Base-by-base conservation (phyloP, 1,140 invertebrate species). In the Lethocerus indicus region DNA sequence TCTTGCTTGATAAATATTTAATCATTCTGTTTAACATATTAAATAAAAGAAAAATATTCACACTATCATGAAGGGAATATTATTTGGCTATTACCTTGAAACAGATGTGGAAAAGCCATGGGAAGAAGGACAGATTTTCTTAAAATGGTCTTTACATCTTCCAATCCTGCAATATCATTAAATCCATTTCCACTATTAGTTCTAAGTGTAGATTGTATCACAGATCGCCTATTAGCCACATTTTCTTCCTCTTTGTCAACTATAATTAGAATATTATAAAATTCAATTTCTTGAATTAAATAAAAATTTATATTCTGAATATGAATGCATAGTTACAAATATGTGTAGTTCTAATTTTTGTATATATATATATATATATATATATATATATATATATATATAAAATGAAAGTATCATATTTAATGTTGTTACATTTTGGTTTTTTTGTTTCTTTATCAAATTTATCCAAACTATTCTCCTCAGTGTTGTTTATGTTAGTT, bases 81-180 rank as follows among this genome's bases (percentile, higher is more conserved):
- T n/a, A n/a, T n/a, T n/a, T n/a, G n/a, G n/a, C n/a, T n/a, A n/a
- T n/a, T 59, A 64, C 65, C 66, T 58, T 60, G 61, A 54, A 68
- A 69, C 3, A 67, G 59, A 25, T 67, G 62, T 14, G 66, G 67
- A 53, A 59, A 67, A 24, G 59, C 58, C 9, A 64, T 36, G 5
- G 67, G 67, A 58, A 67, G 61, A 28, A 70, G 57, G 6, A 68
- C 57, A n/a, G 67, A 64, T 52, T 68, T 66, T 26, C 58, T 57
- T 2, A 70, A 52, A 7, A 66, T 58, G 29, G 62, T 54, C 55
- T 70, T 70, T 5, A 63, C 64, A 32, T 67, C 61, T n/a, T 50
- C n/a, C 4, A 67, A 54, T 24, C 66, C 67, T 21, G 60, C 60
- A 6, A 70, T 61, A 47, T 63, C 62, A 25, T 53, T 41, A 47